Percentiles rank a stretch among this genome's conserved stretches.
phyloP scores from a whole-genome alignment of 1,140 invertebrate species.

The Euborellia annulipes region DNA sequence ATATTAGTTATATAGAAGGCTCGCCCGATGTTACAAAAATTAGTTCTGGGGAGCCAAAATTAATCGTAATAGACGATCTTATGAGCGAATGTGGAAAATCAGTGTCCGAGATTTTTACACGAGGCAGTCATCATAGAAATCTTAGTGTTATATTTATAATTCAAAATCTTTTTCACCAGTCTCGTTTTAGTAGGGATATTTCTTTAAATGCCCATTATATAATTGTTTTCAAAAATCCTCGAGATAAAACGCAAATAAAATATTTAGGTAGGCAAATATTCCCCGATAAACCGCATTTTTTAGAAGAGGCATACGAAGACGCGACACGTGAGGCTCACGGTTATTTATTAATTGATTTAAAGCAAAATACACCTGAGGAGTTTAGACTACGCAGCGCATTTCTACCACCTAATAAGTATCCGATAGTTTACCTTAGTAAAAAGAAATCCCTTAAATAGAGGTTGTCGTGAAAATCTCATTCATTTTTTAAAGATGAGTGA shows the following conservation, averaged over 20 bases:
- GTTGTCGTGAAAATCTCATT: too few species aligned
- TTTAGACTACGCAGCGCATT: slow-evolving; percentile 3
- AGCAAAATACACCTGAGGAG: slow-evolving; percentile 7
- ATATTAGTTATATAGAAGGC: slow-evolving; percentile 2
- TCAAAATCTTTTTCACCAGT: slow-evolving; percentile 4
- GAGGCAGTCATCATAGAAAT: slow-evolving; percentile 7
- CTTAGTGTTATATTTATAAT: slow-evolving; percentile 5
- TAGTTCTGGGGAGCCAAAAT: too few species aligned
- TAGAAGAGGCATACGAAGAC: slow-evolving; percentile 4
- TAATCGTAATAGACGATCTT: slow-evolving; percentile 10
- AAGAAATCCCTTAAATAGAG: too few species aligned
- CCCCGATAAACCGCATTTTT: slow-evolving; percentile 2
- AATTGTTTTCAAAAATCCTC: slow-evolving; percentile 9
- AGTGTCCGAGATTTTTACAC: slow-evolving; percentile 7
- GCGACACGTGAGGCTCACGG: slow-evolving; percentile 6
- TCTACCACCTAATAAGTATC: too few species aligned
- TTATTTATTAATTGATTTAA: slow-evolving; percentile 9
- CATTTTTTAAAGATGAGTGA: background rate
- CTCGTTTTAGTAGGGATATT: slow-evolving; percentile 3
- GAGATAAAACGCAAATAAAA: slow-evolving; percentile 9
- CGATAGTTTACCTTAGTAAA: too few species aligned
- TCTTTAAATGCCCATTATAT: slow-evolving; percentile 7
- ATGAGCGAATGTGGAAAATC: slow-evolving; percentile 6
- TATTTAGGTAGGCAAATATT: slow-evolving; percentile 7
- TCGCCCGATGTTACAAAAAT: too few species aligned